A percentile compares a stretch with the other conserved stretches of the same genome.
phyloP scores from a whole-genome alignment of 2,113 vertebrate genomes.

The Anguilla japonica region DNA sequence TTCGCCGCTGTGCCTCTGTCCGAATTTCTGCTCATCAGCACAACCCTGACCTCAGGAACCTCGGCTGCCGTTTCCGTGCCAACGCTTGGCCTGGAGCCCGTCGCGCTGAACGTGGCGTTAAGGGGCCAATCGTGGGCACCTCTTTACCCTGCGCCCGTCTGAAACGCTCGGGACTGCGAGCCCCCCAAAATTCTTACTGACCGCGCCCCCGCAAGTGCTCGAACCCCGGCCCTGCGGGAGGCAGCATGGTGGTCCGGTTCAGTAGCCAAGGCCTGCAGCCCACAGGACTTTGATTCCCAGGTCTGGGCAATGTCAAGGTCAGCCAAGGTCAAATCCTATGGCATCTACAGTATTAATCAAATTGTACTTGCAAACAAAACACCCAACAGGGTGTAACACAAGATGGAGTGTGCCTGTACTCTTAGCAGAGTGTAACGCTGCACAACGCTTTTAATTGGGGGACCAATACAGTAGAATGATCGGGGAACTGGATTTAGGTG shows the following conservation, averaged over 20 bases:
- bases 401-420: no score
- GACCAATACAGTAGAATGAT: no score
- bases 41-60: background rate
- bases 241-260: background rate
- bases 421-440: background rate
- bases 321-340: background rate
- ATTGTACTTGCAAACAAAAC: background rate
- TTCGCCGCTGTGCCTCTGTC: conserved; percentile 75
- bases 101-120: background rate
- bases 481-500: no score
- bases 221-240: background rate
- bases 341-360: background rate
- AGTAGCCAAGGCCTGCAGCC: no score
- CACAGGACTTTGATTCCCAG: background rate
- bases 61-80: background rate
- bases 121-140: background rate
- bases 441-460: background rate
- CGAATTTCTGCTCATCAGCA: background rate
- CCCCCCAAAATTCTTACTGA: background rate
- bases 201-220: no score
- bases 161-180: background rate
- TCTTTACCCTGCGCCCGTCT: background rate
- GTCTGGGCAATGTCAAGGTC: background rate
- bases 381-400: background rate
- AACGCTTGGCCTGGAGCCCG: no score